phyloP scores from a whole-genome alignment of 2,888 invertebrate species.

The Teleogryllus oceanicus region DNA sequence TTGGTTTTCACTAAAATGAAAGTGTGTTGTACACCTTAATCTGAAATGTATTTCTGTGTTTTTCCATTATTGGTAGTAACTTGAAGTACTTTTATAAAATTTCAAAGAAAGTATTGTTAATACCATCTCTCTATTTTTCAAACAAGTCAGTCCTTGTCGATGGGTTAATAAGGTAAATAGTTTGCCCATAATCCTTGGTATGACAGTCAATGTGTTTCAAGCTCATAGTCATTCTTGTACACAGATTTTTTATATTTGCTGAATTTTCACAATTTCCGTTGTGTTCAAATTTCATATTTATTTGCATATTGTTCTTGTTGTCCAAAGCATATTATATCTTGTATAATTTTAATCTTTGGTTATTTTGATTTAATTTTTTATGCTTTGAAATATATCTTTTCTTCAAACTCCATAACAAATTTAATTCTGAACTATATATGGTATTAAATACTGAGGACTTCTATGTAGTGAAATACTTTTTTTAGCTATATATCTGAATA shows the following conservation, averaged over 20 bases:
- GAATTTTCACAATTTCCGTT: conserved; percentile 40
- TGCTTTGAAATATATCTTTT: too few relatives aligned
- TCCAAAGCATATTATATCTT: conserved; percentile 18
- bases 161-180: conserved; percentile 50
- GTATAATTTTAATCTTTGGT: neutral
- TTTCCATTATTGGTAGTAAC: conserved; percentile 12
- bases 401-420: too few relatives aligned
- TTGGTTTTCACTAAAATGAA: conserved; percentile 24
- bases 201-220: conserved; percentile 30
- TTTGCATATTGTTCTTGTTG: conserved; percentile 19
- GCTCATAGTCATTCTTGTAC: conserved; percentile 20
- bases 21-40: neutral
- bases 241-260: conserved; percentile 24
- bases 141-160: conserved; percentile 53
- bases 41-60: neutral
- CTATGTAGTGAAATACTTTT: too few relatives aligned
- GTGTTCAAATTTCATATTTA: conserved; percentile 32
- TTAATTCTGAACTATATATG: too few relatives aligned
- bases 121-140: conserved; percentile 52
- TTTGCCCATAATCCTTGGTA: conserved; percentile 33
- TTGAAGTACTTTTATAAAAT: conserved; percentile 21
- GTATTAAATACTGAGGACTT: too few relatives aligned
- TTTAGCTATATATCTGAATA: too few relatives aligned
- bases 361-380: too few relatives aligned
- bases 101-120: conserved; percentile 33